Evolutionary conservation across 2,113 vertebrate genomes (phyloP), one percentile per base, ranked within the genome.

Genomic region (Crotalus viridis): DNA sequence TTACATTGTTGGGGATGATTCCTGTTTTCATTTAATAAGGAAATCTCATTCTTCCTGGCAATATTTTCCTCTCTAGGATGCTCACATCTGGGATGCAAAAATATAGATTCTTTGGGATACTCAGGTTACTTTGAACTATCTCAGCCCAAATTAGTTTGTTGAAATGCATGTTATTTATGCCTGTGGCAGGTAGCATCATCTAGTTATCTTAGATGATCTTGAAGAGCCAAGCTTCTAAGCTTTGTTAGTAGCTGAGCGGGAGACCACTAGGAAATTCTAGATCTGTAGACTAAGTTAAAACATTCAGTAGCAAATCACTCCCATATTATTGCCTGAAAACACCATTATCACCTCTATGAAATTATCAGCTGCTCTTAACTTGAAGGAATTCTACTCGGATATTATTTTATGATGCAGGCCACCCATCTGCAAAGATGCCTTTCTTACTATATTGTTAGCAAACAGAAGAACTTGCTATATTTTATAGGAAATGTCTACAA

Each of bases 21-120:
- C 97, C 97, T 52, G 99, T 98, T 98, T 93, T 99, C 98, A 9
- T 98, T 98, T 88, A 99, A 91, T 0, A 96, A 94, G 43, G 97
- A 96, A 26, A 99, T 98, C 93, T 98, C 98, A 0, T 95, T 96
- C 89, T 96, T 98, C 90, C 99, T 97, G 55, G 97, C 0, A 3
- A 97, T 12, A 26, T 99, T 99, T 95, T 99, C 98, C 55, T 98
- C 98, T 26, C 98, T 96, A 39, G 99, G 98, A 91, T 97, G 98
- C 95, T 99, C 98, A 19, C 96, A 98, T 94, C 99, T 99, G 94
- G 0, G 92, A 93, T 91, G 91, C 1, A 96, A 95, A 96, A 26
- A 94, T 89, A 93, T 12, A 55, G 4, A 19, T 54, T 15, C 7
- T 17, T 13, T 57, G 5, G 56, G 87, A 22, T n/a, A 15, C 52